These are phyloP conservation scores for Hermodice carunculata DNA, from an alignment of 2,888 invertebrate species.

Conservation along the genomic window DNA sequence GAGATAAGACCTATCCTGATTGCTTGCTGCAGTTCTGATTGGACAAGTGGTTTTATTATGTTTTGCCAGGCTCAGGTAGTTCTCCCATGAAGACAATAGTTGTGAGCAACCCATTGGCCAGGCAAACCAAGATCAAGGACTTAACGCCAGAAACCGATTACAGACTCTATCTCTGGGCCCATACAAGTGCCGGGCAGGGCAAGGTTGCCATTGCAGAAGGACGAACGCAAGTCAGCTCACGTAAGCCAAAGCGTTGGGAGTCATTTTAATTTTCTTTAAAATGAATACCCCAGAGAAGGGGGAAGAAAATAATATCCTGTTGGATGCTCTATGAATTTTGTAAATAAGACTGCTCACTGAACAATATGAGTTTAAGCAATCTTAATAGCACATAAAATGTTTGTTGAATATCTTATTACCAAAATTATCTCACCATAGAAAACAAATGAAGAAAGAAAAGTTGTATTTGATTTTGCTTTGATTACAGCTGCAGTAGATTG, in stretches of 20 bases:
- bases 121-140: constrained; percentile 5
- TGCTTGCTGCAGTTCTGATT: too few relatives aligned
- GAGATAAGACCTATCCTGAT: too few relatives aligned
- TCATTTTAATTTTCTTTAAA: not conserved
- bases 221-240: not conserved
- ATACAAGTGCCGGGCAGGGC: constrained; percentile 13
- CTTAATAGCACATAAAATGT: too few relatives aligned
- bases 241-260: not conserved
- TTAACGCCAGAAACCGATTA: constrained; percentile 11
- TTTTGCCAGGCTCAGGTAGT: too few relatives aligned
- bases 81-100: not conserved
- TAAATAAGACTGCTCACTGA: too few relatives aligned
- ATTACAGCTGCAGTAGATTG: too few relatives aligned
- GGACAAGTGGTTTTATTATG: too few relatives aligned
- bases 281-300: not conserved
- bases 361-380: too few relatives aligned
- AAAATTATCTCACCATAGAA: too few relatives aligned
- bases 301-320: not conserved
- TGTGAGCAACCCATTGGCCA: constrained; percentile 10
- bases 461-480: too few relatives aligned
- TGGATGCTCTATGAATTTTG: not conserved
- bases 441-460: too few relatives aligned
- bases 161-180: constrained; percentile 8
- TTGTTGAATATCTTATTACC: too few relatives aligned
- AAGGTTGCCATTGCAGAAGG: not conserved